Base-by-base conservation (phyloP, 2,113 vertebrate genomes). In the Puma concolor region DNA sequence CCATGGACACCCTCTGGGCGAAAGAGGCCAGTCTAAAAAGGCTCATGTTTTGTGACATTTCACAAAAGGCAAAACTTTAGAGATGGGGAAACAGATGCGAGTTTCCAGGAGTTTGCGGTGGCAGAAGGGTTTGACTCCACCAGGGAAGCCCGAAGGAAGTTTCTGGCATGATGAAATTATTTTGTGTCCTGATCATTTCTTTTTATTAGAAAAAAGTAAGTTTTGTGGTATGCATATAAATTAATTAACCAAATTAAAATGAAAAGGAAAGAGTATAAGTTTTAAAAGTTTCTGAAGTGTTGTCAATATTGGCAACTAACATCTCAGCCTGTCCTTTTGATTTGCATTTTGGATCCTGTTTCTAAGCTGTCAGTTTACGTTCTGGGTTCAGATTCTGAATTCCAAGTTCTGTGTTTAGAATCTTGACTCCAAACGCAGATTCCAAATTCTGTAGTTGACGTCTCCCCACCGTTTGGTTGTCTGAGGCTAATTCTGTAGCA, bases 1-100 rank as follows among this genome's bases (percentile, higher is more conserved):
- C 57, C 57, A 14, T 8, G 21, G 57, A 10, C 33, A 31, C 0
- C 10, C 57, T 11, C 72, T 36, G 54, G 17, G 23, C 0, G 41
- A 66, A n/a, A 29, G 41, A n/a, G 31, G 11, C 23, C 0, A 3
- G 57, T 0, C 72, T 48, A 33, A 3, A 29, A 48, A 27, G 4
- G 31, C 33, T 5, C 3, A 1, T 13, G 5, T 17, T 4, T 21
- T 23, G 12, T 5, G 57, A 29, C 41, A 27, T 64, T 77, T 41
- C 10, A 16, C 23, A 13, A 29, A 27, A 66, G 31, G 14, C 5
- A n/a, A 1, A 44, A n/a, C 71, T 33, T 72, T 12, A 64, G 88
- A 13, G 41, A 21, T 2, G 23, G 15, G n/a, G 38, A 77, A 19
- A 48, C 1, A 6, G 54, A n/a, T 15, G 17, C 11, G 77, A 31